These are phyloP conservation scores for Mionectes macconnelli DNA, from an alignment of 2,113 vertebrate species.

Conservation along the genomic window DNA sequence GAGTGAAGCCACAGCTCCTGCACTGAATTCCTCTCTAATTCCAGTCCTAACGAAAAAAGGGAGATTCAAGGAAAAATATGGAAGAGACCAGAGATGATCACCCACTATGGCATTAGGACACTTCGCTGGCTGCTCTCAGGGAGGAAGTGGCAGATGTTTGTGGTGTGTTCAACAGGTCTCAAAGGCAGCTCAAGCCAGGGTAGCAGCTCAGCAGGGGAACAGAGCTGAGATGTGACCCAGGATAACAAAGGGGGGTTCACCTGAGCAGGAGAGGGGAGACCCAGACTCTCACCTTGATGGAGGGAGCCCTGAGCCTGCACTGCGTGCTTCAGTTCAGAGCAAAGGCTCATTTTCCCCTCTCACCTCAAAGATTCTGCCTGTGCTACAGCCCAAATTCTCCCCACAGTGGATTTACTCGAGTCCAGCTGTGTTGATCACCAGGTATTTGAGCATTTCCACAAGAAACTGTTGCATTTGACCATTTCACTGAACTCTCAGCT, in stretches of 20 bases:
- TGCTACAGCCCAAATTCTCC: neutral
- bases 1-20: neutral
- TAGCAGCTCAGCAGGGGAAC: neutral
- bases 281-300: neutral
- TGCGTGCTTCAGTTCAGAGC: neutral
- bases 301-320: neutral
- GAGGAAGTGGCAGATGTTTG: neutral
- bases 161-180: neutral
- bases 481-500: neutral
- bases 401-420: neutral
- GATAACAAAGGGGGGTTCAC: accelerated
- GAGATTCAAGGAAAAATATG: neutral
- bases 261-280: neutral
- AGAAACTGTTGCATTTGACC: neutral
- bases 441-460: neutral
- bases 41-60: neutral
- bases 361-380: neutral
- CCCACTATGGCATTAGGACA: neutral
- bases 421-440: neutral
- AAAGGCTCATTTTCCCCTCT: neutral
- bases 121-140: neutral
- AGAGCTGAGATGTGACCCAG: neutral
- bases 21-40: neutral
- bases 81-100: neutral
- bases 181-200: neutral